Percentiles rank a stretch among this genome's conserved stretches.
Evolutionary conservation across 1,140 invertebrate genomes (phyloP).

Genomic region (Coptotermes formosanus): DNA sequence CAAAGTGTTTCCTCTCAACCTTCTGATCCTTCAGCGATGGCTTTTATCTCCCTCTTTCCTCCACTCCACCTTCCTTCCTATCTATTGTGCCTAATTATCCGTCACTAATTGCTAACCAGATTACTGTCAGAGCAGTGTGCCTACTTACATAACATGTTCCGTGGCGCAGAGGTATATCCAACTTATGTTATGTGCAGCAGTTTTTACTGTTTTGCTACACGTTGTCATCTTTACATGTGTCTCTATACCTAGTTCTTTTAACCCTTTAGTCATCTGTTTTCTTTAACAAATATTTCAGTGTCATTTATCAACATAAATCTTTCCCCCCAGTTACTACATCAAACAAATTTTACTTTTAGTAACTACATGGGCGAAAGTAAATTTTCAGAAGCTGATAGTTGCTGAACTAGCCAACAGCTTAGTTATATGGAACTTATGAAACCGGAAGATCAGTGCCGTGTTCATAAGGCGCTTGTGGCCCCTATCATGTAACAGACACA

Average conservation of each 20-base stretch:
- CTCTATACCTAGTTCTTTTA: neutral
- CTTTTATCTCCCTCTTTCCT: neutral
- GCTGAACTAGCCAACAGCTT: too few relatives aligned
- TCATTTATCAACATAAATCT: neutral
- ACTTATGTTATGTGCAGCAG: neutral
- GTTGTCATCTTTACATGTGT: neutral
- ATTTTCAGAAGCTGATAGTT: too few relatives aligned
- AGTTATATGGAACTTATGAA: too few relatives aligned
- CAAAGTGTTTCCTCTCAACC: too few relatives aligned
- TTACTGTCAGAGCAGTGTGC: neutral
- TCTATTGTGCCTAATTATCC: slow-evolving; percentile 10
- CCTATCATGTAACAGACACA: too few relatives aligned
- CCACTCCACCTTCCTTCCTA: neutral
- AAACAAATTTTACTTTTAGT: too few relatives aligned
- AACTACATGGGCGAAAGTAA: too few relatives aligned
- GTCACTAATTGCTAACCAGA: slow-evolving; percentile 26
- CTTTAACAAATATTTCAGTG: neutral
- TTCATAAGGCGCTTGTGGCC: too few relatives aligned
- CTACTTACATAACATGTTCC: neutral
- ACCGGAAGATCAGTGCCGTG: too few relatives aligned
- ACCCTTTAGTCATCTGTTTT: neutral
- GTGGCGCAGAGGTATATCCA: neutral
- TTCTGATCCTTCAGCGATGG: neutral
- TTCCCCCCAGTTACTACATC: neutral
- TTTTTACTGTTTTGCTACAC: neutral